Evolutionary conservation across 2,888 invertebrate genomes (phyloP), one percentile per base, ranked within the genome.

Genomic region (Ctena decussata): DNA sequence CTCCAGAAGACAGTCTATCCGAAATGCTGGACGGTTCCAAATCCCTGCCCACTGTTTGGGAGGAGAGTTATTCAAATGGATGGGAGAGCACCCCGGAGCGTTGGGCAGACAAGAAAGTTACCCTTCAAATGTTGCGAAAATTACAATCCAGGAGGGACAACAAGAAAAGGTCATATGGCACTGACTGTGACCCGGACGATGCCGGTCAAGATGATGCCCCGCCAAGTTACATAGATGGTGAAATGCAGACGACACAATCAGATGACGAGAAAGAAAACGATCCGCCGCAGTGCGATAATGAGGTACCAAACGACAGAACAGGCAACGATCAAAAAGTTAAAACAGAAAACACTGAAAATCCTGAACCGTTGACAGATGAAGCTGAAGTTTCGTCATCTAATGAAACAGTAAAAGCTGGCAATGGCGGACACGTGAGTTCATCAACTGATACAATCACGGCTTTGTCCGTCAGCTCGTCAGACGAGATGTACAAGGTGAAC

Each of bases 101-200:
- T 1, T 86, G 82, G 80, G 71, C 80, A 24, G 82, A 82, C 12
- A 82, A 86, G 53, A 86, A 86, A 49, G 41, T 60, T 41, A 77
- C 82, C 2, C 37, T 82, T 15, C 82, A 86, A 77, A 70, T 86
- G 27, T 82, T 82, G 27, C 75, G 85, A 57, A 86, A 86, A 65
- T 57, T 86, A 5, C 77, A 77, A 8, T 77, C 80, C 37, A 76
- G 80, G 15, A 65, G 24, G 35, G 65, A 35, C 32, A 65, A 35
- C 35, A 65, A 65, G 21, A 32, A 65, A 35, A 65, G 12, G 32
- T 3, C 30, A 30, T 5, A 30, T 60, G 6, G 6, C 12, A 6
- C 12, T 18, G 12, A 65, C 12, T 5, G 27, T 57, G 57, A 15
- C 53, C 41, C 41, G 15, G 46, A 46, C n/a, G n/a, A n/a, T n/a